A percentile compares a stretch with the other conserved stretches of the same genome.
Evolutionary conservation across 2,113 vertebrate genomes (phyloP).

Genomic region (Tragelaphus scriptus): DNA sequence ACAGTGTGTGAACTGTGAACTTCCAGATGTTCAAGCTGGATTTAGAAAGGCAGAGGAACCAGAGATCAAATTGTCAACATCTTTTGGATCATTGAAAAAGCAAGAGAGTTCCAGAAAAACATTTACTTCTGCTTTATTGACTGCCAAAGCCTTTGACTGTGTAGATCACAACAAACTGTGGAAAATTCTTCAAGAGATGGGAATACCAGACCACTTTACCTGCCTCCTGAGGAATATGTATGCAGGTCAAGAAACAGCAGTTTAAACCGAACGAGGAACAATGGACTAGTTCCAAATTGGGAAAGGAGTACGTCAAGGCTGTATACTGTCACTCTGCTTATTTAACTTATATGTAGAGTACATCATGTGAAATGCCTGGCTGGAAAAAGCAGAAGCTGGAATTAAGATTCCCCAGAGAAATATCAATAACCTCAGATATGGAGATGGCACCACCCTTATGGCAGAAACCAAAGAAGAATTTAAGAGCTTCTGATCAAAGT

Average conservation of each 20-base stretch:
- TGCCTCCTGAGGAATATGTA: background rate
- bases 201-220: background rate
- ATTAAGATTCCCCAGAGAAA: background rate
- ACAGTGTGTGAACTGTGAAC: background rate
- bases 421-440: background rate
- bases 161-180: background rate
- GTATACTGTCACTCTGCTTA: background rate
- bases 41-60: background rate
- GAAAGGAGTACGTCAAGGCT: background rate
- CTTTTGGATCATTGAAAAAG: background rate
- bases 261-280: background rate
- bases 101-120: background rate
- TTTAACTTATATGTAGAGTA: background rate
- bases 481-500: background rate
- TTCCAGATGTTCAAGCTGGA: background rate
- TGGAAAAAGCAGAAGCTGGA: background rate
- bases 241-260: background rate
- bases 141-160: background rate
- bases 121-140: background rate
- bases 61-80: background rate
- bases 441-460: background rate
- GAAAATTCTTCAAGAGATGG: background rate
- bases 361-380: rapidly evolving
- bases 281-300: background rate
- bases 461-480: background rate